Evolutionary conservation across 2,113 vertebrate species (phyloP).

Genomic region (Anas platyrhynchos): DNA sequence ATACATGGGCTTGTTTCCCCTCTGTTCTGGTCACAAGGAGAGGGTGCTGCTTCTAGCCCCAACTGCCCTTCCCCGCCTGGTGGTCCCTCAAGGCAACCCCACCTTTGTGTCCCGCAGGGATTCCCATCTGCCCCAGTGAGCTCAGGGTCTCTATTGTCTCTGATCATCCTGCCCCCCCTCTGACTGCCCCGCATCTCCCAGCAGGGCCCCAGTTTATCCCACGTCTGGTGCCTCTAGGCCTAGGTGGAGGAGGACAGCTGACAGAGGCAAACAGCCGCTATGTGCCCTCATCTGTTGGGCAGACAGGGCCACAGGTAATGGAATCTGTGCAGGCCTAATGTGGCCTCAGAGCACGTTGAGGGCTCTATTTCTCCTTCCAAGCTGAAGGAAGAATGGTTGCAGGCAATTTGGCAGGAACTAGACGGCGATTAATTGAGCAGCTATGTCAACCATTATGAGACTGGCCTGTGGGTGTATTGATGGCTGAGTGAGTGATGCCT

Average conservation of each 20-base stretch:
- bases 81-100: neutral
- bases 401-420: slow-evolving; percentile 69
- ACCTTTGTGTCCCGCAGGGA: neutral
- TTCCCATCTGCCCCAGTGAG: neutral
- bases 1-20: neutral
- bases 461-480: slow-evolving; percentile 43
- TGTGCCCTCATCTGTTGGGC: neutral
- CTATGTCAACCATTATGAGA: slow-evolving; percentile 10
- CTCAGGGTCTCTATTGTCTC: neutral
- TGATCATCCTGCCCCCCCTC: neutral
- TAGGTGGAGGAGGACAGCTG: neutral
- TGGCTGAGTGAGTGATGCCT: slow-evolving; percentile 50
- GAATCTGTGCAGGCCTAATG: neutral
- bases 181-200: neutral
- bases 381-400: slow-evolving; percentile 38
- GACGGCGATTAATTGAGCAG: slow-evolving; percentile 57
- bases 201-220: neutral
- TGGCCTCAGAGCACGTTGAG: slow-evolving; percentile 61
- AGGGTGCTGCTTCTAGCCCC: neutral
- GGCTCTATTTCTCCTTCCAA: slow-evolving; percentile 7
- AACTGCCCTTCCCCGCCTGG: accelerated
- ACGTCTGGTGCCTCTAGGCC: neutral
- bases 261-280: neutral
- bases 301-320: slow-evolving; percentile 22
- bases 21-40: neutral